Conservation (phyloP, 1,140 invertebrate genomes). For the Apis cerana region DNA sequence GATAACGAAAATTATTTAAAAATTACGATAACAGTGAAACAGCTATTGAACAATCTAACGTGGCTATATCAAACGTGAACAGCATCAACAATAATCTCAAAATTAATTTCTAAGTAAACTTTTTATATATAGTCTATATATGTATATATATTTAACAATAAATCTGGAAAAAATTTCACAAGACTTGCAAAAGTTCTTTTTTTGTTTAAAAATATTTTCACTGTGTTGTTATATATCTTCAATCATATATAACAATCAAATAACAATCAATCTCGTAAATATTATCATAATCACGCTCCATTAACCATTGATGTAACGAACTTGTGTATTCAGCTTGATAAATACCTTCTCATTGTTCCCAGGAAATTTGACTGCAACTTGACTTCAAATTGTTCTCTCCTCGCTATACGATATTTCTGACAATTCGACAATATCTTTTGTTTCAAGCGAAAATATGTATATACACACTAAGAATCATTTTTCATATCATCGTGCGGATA, state of each 20-base stretch:
- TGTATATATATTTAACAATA: not conserved
- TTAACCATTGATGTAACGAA: not conserved
- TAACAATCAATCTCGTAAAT: not conserved
- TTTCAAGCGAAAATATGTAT: not conserved
- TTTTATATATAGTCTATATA: not conserved
- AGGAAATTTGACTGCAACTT: not conserved
- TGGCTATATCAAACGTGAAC: constrained; percentile 19
- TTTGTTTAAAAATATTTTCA: not conserved
- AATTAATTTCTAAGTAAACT: constrained; percentile 20
- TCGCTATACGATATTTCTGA: too few species aligned
- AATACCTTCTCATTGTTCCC: not conserved
- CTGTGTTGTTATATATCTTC: not conserved
- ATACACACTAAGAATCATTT: not conserved
- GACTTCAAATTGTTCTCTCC: not conserved
- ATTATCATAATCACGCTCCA: not conserved
- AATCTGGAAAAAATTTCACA: not conserved
- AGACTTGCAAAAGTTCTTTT: not conserved
- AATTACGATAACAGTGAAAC: constrained; percentile 30
- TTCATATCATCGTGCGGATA: not conserved
- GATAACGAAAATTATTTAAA: not conserved
- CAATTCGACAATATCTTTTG: not conserved
- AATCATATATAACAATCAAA: not conserved
- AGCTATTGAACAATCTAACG: constrained; percentile 36
- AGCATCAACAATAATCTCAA: constrained; percentile 2
- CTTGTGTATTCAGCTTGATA: not conserved